Base-by-base conservation (phyloP, 1,140 invertebrate species). In the Xylocopa sonorina region DNA sequence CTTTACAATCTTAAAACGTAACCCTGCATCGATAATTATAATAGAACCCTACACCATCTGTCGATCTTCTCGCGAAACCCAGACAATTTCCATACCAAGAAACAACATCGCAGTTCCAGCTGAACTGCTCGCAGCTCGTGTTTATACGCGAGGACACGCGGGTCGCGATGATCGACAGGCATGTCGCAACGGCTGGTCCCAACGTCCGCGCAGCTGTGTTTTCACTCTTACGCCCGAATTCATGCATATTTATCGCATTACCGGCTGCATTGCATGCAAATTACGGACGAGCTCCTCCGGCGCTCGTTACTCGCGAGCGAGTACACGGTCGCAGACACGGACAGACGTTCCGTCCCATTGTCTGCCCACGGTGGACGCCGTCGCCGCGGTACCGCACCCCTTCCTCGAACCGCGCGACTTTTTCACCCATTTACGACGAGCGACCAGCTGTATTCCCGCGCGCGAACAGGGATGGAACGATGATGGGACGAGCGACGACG, bases 371-470 rank as follows among this genome's bases (percentile, higher is more conserved):
- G 67, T 64, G 46, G 55, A 79, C 73, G 60, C 72, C 74, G 29
- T 60, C 74, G 38, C 48, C 75, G 69, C 81, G 46, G 68, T 41
- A 51, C 51, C 48, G 41, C 51, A 51, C 38, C 38, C 55, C 53
- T 60, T 29, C 79, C 51, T 83, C 88, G 84, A 88, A 85, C 87
- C 87, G 87, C 82, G 67, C 46, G 67, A 80, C 80, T 84, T 89
- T 89, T 88, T 87, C 77, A 87, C 86, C 86, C 74, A 88, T 88
- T 88, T 88, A 84, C 77, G 29, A 51, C 55, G 34, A 67, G 74
- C 32, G 41, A 46, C 63, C 29, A 63, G 43, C 41, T 50, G 34
- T 4, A 46, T 48, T 27, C 9, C 27, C 60, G 58, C 21, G 48
- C 50, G 24, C 50, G 32, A 53, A 41, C 51, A n/a, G 48, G 41